Conservation (phyloP, 2,113 vertebrate genomes). For the Bos javanicus region DNA sequence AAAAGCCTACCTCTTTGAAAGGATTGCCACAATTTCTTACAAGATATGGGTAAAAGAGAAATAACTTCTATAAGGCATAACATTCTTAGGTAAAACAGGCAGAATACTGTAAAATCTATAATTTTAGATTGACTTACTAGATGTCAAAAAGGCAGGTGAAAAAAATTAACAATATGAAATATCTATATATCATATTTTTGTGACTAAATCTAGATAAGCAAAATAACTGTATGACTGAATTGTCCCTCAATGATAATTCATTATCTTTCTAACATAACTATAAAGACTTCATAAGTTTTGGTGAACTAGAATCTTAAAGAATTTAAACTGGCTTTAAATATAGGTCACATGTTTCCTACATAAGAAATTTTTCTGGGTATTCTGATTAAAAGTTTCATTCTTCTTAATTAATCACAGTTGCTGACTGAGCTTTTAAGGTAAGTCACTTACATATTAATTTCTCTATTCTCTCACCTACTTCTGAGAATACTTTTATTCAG, state of each 20-base stretch:
- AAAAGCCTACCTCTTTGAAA: not conserved
- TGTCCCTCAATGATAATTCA: not conserved
- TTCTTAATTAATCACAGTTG: not conserved
- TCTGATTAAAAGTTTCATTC: not conserved
- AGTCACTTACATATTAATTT: not conserved
- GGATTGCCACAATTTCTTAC: not conserved
- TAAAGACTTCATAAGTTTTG: not conserved
- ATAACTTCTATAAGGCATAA: not conserved
- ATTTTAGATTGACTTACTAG: not conserved
- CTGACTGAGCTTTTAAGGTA: not conserved
- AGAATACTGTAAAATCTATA: not conserved
- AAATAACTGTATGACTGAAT: not conserved
- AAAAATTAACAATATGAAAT: not conserved
- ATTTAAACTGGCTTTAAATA: not conserved
- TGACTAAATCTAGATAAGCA: not conserved
- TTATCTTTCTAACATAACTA: not conserved
- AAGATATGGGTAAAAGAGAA: not conserved
- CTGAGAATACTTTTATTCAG: not conserved
- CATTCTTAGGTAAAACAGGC: not conserved
- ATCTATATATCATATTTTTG: not conserved
- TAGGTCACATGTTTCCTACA: not conserved
- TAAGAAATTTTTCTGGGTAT: not conserved
- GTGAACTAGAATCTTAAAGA: not conserved
- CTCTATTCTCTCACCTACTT: not conserved
- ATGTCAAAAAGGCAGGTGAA: not conserved